Percentiles rank a stretch among this genome's conserved stretches.
Conservation (phyloP, 1,140 invertebrate species). For the Melanaphis sacchari region DNA sequence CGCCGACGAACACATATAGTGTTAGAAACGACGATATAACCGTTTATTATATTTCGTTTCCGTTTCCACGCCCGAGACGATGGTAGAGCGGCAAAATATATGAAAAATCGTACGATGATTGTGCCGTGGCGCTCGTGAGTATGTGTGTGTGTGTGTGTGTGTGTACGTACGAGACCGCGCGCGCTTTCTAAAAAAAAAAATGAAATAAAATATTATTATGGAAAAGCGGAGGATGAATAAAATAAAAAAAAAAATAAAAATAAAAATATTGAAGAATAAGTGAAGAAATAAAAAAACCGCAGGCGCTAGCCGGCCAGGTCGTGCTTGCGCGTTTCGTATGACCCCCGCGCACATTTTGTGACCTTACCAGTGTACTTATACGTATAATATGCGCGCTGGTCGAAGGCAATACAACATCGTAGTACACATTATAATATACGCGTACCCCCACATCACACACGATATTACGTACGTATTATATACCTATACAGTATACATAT, state of each 20-base stretch:
- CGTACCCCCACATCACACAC: not conserved
- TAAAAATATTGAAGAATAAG: slow-evolving; percentile 20
- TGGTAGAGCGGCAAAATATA: not conserved
- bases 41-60: not conserved
- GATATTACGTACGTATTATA: not conserved
- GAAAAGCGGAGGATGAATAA: not conserved
- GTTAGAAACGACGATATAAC: not conserved
- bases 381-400: not conserved
- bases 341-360: slow-evolving; percentile 39
- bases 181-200: slow-evolving; percentile 44
- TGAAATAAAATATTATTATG: not conserved
- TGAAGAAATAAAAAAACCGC: slow-evolving; percentile 38
- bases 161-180: not conserved
- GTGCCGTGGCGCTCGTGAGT: not conserved
- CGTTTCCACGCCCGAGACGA: not conserved
- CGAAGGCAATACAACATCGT: too few relatives aligned
- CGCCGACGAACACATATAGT: not conserved
- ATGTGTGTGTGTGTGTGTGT: not conserved
- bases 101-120: not conserved
- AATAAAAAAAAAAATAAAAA: slow-evolving; percentile 32
- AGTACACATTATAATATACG: too few relatives aligned
- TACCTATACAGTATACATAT: not conserved
- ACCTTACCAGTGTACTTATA: not conserved
- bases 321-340: slow-evolving; percentile 46
- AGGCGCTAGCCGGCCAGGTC: slow-evolving; percentile 46